Evolutionary conservation across 2,113 vertebrate species (phyloP), one percentile per base, ranked within the genome.

Genomic region (Xerus inauris): DNA sequence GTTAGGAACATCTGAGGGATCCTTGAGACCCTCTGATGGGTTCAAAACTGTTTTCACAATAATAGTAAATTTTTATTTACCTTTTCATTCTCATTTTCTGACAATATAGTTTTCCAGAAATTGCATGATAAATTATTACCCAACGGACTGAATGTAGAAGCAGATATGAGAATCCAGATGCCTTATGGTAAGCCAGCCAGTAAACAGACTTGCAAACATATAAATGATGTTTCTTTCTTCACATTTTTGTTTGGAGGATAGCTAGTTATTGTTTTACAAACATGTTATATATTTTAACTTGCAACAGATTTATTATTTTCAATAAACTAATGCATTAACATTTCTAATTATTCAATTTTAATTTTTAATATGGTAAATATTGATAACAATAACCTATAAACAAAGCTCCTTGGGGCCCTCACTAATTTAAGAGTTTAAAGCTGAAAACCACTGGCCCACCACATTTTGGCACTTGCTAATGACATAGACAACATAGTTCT

Each of bases 261-360:
- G 20, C 12, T 49, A 75, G n/a, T n/a, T n/a, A n/a, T 75, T 76
- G 80, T 87, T 81, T 62, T 26, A 59, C 30, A 92, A 91, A 77
- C 3, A 35, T 81, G 4, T 38, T 77, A 82, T 40, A 81, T 89
- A 89, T 77, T 97, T 94, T 85, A 84, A 94, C 14, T 45, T 62
- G 7, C 49, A 69, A 71, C 42, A 12, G 3, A 1, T 71, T 49
- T 93, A 90, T 65, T 73, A 89, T 79, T 94, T 96, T 84, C 10
- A 91, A 79, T 80, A 77, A 82, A 85, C 85, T 81, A 89, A 71
- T 62, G 76, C 28, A 57, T 83, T 59, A 16, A 59, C 42, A 72
- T 71, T 69, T 94, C 59, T 71, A 79, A 62, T 71, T 79, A 89
- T 30, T 92, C 26, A 14, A 28, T 84, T 89, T 90, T 80, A 49